Conservation (phyloP, 2,888 invertebrate species). For the Hartigia nigra region DNA sequence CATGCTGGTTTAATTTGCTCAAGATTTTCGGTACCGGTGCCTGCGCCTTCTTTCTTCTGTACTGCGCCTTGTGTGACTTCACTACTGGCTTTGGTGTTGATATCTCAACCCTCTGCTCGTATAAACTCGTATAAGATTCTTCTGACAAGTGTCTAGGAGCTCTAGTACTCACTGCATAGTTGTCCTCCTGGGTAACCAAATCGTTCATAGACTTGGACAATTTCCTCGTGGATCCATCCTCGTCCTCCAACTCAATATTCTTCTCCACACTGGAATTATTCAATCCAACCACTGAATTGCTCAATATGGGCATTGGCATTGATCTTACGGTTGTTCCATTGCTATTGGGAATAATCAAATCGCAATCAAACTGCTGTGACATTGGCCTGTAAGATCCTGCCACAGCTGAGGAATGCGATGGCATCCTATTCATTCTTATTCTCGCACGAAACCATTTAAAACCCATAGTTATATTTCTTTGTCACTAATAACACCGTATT, state of each 20-base stretch:
- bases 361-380: constrained; percentile 34
- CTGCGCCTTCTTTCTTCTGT: constrained; percentile 33
- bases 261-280: not conserved
- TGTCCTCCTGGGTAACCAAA: not conserved
- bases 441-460: constrained; percentile 68
- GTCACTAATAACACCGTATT: not conserved
- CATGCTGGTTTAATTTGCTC: constrained; percentile 11
- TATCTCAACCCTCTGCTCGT: constrained; percentile 13
- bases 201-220: not conserved
- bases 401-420: constrained; percentile 19
- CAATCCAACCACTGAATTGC: constrained; percentile 13
- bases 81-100: constrained; percentile 18
- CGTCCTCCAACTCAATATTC: not conserved
- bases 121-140: constrained; percentile 27
- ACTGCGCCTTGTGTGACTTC: constrained; percentile 28
- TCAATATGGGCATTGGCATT: constrained; percentile 16
- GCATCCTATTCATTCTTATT: constrained; percentile 43
- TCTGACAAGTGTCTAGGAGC: constrained; percentile 25
- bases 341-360: constrained; percentile 15
- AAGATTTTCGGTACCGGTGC: constrained; percentile 29
- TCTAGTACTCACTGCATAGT: not conserved
- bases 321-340: constrained; percentile 9
- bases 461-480: constrained; percentile 36
- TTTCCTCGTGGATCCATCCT: not conserved
- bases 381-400: constrained; percentile 43